phyloP scores from a whole-genome alignment of 92 coral and sea anemone genomes.

The Parazoanthus atlanticus region DNA sequence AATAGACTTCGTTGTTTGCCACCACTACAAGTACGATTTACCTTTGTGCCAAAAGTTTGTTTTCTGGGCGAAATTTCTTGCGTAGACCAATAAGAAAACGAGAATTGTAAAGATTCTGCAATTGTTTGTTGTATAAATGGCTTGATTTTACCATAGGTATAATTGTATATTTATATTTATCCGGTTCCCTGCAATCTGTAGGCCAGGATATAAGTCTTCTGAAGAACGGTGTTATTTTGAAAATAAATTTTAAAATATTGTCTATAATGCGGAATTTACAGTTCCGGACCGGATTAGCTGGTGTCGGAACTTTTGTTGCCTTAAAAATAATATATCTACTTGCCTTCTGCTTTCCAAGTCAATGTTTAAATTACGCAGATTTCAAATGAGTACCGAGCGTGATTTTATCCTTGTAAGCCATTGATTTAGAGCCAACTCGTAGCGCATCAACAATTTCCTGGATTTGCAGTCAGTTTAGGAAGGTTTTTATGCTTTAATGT shows the following conservation, averaged over 20 bases:
- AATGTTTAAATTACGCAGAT: neutral
- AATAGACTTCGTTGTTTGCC: neutral
- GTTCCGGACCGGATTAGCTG: slow-evolving; percentile 4
- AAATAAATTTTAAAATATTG: slow-evolving; percentile 30
- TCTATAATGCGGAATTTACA: slow-evolving; percentile 27
- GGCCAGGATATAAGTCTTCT: slow-evolving; percentile 5
- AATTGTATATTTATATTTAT: slow-evolving; percentile 46
- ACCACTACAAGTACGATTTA: neutral
- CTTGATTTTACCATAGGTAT: slow-evolving; percentile 41
- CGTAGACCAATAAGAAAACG: slow-evolving; percentile 1
- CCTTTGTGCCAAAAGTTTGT: neutral
- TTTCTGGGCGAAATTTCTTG: neutral
- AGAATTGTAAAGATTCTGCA: slow-evolving; percentile 34
- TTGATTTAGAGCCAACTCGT: neutral
- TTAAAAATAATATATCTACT: neutral
- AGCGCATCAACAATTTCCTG: neutral
- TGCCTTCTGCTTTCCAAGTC: neutral
- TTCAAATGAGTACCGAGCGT: neutral
- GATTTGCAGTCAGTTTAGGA: neutral
- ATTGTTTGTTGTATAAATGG: slow-evolving; percentile 39
- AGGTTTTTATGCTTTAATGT: too few species aligned
- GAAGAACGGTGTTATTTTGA: slow-evolving; percentile 38
- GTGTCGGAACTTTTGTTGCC: neutral
- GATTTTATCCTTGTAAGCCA: neutral
- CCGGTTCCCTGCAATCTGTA: slow-evolving; percentile 12